Conservation (phyloP, 2,797 vertebrate genomes). For the Merluccius polli region DNA sequence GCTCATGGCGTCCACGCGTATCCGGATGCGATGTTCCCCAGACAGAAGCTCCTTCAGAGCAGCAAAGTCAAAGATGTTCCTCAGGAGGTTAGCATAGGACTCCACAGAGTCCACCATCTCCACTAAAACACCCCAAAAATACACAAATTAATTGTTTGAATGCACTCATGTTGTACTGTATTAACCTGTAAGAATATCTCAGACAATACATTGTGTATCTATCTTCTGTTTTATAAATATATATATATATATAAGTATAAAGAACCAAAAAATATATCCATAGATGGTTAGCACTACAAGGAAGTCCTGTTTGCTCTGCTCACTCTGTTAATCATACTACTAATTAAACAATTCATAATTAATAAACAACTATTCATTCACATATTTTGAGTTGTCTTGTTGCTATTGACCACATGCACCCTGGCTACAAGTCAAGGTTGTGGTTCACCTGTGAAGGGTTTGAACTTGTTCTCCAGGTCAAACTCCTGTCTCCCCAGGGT, state of each 20-base stretch:
- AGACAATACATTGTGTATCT: too few relatives aligned
- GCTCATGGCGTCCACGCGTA: conserved; percentile 92
- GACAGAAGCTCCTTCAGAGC: conserved; percentile 90
- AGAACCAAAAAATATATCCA: background rate
- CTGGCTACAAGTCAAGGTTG: background rate
- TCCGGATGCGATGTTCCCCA: conserved; percentile 83
- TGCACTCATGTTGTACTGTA: too few relatives aligned
- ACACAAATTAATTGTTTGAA: background rate
- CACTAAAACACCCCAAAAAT: conserved; percentile 68
- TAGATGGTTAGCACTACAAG: too few relatives aligned
- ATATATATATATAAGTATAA: background rate
- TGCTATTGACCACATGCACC: background rate
- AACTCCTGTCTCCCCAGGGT: conserved; percentile 91
- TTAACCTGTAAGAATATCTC: too few relatives aligned
- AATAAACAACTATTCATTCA: background rate
- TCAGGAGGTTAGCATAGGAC: conserved; percentile 88
- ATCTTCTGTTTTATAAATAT: background rate
- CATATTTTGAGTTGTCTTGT: background rate
- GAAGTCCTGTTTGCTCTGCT: too few relatives aligned
- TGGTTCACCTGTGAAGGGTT: conserved; percentile 88
- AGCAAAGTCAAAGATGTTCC: conserved; percentile 93
- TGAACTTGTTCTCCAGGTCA: conserved; percentile 95
- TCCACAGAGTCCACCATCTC: conserved; percentile 96
- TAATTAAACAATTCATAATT: too few relatives aligned
- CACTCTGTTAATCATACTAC: too few relatives aligned